Evolutionary conservation across 2,797 vertebrate genomes (phyloP), one percentile per base, ranked within the genome.

Genomic region (Takifugu rubripes): DNA sequence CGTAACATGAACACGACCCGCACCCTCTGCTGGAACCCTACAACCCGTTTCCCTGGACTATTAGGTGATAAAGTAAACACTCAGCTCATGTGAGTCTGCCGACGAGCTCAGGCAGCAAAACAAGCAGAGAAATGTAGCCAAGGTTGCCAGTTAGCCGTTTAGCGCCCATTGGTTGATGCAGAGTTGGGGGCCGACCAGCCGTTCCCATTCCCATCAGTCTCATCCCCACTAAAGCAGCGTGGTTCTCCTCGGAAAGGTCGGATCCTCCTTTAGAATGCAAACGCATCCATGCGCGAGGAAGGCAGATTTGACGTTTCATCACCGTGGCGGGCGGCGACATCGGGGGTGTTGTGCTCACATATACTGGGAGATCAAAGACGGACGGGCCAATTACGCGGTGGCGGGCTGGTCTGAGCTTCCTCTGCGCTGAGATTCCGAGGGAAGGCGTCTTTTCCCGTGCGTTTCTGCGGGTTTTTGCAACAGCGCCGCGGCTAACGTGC

Each of bases 101-200:
- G 54, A 67, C 65, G 65, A 74, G 66, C 49, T 47, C 62, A 66
- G 60, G 66, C 64, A 66, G 64, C 24, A 5, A 43, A 77, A 78
- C 77, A 74, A 78, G 59, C 64, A 64, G 68, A 79, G 74, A 76
- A 77, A 79, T 81, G 86, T 89, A 86, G 83, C 87, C 84, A 88
- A 84, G 84, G 83, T 83, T 80, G 75, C 74, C 80, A 77, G 76
- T 82, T 78, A 79, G 75, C 85, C 75, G 83, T 87, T 88, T 87
- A 86, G 87, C 83, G 82, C 78, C 78, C 78, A 83, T 68, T 87
- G 85, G 82, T 77, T 71, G 78, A 78, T 72, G 82, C 74, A 66
- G 64, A 69, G 65, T 72, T 7, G 72, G 86, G 84, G 78, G 78
- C 78, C 82, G 77, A 25, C 61, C 72, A 75, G 70, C 67, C 73